These are phyloP conservation scores for Diachasmimorpha longicaudata DNA, from an alignment of 1,140 invertebrate species.

Conservation along the genomic window DNA sequence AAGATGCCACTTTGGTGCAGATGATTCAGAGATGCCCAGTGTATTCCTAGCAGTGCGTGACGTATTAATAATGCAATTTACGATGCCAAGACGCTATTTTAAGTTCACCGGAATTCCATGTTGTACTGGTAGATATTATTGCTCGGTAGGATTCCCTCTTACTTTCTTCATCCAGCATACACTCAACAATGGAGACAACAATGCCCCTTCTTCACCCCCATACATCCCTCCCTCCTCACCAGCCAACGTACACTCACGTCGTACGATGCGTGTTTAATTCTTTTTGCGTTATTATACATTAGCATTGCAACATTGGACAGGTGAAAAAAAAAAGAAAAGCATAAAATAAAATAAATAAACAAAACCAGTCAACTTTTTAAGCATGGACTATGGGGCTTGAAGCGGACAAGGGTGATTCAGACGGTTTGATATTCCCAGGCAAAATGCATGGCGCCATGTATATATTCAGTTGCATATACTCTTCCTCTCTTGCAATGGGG, in stretches of 20 bases:
- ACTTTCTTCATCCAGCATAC: neutral
- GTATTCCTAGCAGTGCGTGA: constrained; percentile 20
- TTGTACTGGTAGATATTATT: neutral
- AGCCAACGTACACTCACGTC: neutral
- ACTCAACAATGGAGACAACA: neutral
- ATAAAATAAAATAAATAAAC: neutral
- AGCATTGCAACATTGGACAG: neutral
- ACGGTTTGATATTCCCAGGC: constrained; percentile 47
- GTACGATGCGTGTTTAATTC: neutral
- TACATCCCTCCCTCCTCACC: neutral
- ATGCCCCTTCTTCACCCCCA: no score
- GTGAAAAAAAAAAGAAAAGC: neutral
- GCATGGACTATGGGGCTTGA: neutral
- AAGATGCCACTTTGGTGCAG: neutral
- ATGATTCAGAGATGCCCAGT: neutral
- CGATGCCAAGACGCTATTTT: constrained; percentile 23
- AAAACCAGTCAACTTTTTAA: constrained; percentile 9
- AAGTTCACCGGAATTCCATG: constrained; percentile 14
- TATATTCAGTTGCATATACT: constrained; percentile 31
- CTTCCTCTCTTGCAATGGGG: constrained; percentile 43
- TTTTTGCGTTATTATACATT: neutral
- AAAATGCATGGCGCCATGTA: constrained; percentile 49
- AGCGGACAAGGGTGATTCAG: constrained; percentile 42
- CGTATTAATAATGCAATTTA: constrained; percentile 32
- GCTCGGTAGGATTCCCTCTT: neutral